Percentiles rank a stretch among this genome's conserved stretches.
Evolutionary conservation across 2,113 vertebrate species (phyloP).

Genomic region (Accipiter virgatus): DNA sequence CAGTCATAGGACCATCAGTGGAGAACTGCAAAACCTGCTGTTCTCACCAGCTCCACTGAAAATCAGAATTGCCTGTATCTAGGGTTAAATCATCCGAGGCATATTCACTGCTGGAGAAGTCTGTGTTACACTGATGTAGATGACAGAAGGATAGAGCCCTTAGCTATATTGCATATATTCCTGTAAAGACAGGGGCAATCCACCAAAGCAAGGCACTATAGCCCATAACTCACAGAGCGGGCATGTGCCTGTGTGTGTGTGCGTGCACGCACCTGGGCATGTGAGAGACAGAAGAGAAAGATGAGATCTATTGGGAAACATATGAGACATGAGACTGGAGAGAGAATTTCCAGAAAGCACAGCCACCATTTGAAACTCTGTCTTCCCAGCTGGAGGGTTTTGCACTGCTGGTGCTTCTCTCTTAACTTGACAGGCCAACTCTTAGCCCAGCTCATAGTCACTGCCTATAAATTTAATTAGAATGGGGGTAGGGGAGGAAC

Average conservation of each 20-base stretch:
- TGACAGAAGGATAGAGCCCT: neutral
- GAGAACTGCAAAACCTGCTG: neutral
- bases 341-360: conserved; percentile 32
- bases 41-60: neutral
- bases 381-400: conserved; percentile 47
- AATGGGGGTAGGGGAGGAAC: neutral
- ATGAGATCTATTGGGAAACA: neutral
- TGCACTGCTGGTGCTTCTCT: neutral
- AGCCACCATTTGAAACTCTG: neutral
- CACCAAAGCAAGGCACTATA: conserved; percentile 3
- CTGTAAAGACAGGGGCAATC: neutral
- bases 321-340: neutral
- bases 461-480: conserved; percentile 43
- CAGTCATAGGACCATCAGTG: neutral
- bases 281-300: neutral
- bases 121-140: neutral
- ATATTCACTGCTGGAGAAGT: neutral
- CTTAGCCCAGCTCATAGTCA: neutral
- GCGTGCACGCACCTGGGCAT: neutral
- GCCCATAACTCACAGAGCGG: neutral
- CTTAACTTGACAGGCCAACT: conserved; percentile 14
- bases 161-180: neutral
- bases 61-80: neutral
- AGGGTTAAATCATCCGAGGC: neutral
- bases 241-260: too few species aligned